A percentile compares a stretch with the other conserved stretches of the same genome.
Evolutionary conservation across 2,113 vertebrate genomes (phyloP).

Genomic region (Talpa occidentalis): DNA sequence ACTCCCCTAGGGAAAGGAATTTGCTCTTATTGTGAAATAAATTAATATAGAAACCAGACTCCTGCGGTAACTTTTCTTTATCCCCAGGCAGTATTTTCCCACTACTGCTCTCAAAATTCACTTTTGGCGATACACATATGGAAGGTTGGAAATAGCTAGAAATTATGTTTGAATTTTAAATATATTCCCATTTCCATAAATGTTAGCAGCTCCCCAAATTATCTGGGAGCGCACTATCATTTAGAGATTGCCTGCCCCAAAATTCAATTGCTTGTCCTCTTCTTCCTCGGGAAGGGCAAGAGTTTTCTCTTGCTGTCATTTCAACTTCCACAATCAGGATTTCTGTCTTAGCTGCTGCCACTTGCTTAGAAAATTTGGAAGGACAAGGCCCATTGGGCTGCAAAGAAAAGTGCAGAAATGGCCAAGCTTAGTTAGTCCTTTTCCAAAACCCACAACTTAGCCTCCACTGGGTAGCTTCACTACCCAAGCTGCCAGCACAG

Average conservation of each 20-base stretch:
- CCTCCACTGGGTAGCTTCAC: background rate
- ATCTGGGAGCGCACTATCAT: conserved; percentile 54
- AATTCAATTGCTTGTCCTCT: conserved; percentile 57
- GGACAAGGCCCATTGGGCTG: conserved; percentile 11
- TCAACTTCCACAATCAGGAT: conserved; percentile 19
- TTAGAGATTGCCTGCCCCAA: conserved; percentile 58
- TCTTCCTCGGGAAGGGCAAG: background rate
- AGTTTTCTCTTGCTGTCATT: background rate
- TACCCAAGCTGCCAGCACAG: background rate
- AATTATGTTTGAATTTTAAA: conserved; percentile 81
- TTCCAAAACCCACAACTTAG: conserved; percentile 12
- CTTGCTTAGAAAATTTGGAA: conserved; percentile 52
- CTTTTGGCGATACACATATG: conserved; percentile 78
- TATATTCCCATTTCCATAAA: conserved; percentile 78
- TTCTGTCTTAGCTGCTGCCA: conserved; percentile 21
- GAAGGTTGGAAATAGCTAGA: conserved; percentile 79
- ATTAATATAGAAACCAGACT: conserved; percentile 80
- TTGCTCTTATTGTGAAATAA: conserved; percentile 79
- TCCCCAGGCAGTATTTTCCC: conserved; percentile 80
- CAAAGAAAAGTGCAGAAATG: background rate
- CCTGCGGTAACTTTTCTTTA: conserved; percentile 73
- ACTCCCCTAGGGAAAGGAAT: conserved; percentile 77
- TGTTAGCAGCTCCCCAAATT: conserved; percentile 74
- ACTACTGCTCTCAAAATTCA: conserved; percentile 78
- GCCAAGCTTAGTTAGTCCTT: background rate